Evolutionary conservation across 1,140 invertebrate genomes (phyloP), one percentile per base, ranked within the genome.

Genomic region (Armadillidium nasatum): DNA sequence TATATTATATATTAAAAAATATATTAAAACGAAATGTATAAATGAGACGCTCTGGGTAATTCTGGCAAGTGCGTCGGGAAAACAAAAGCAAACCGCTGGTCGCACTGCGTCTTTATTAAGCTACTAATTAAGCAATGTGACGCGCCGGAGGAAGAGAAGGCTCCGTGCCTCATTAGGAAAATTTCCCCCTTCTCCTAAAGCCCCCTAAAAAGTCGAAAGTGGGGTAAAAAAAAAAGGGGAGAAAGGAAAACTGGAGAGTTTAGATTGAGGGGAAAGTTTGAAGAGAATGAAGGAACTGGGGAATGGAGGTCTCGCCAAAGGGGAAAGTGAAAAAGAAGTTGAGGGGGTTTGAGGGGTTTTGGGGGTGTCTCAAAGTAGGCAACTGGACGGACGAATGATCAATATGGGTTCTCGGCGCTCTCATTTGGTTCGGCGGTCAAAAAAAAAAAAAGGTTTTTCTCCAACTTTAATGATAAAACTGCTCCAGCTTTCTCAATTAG

Each of bases 401-500:
- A 60, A 60, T 60, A 60, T 60, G 50, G 50, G 19, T 60, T 60
- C 50, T 60, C 50, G 11, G 2, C 50, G 11, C 50, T 19, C 50
- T 60, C 50, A 60, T 60, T 60, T 60, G 50, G 50, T 60, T 19
- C 3, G 50, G 19, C 11, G 50, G 50, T 60, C 11, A 60, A 19
- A 60, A 60, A 60, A 13, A 60, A 33, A 33, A 33, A 33, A 33
- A 33, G 6, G 33, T 1, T 33, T 33, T 33, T 60, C 19, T 60
- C 50, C 50, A 60, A 60, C 50, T 60, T 60, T 60, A 60, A 60
- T 60, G 50, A 60, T 60, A 60, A 60, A 60, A 60, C 50, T 60
- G 50, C 11, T 13, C 50, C 11, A 60, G 11, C 11, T 60, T 60
- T 60, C 50, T 15, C 11, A 60, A 60, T 60, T 60, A 60, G 11